Percentiles rank a stretch among this genome's conserved stretches.
Conservation (phyloP, 1,140 invertebrate genomes). For the Aleiodes sp. region DNA sequence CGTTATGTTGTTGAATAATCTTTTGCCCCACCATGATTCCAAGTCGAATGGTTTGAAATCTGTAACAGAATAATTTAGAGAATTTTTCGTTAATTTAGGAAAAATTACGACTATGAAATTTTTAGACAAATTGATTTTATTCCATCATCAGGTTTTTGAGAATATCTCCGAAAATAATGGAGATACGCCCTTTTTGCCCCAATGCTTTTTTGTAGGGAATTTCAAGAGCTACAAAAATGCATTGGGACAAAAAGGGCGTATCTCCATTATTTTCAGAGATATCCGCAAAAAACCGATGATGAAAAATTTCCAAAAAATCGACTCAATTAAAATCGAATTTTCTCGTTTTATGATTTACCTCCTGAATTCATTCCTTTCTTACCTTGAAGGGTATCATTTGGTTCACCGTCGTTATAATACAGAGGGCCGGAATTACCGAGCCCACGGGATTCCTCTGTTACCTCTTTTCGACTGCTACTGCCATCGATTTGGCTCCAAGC, state of each 20-base stretch:
- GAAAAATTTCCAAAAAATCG: too few species aligned
- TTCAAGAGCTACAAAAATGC: too few species aligned
- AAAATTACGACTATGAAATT: too few species aligned
- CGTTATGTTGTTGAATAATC: constrained; percentile 82
- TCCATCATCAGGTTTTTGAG: too few species aligned
- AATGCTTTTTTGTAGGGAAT: too few species aligned
- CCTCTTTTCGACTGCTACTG: constrained; percentile 45
- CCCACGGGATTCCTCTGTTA: constrained; percentile 50
- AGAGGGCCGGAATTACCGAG: constrained; percentile 63
- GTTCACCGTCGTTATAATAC: constrained; percentile 78
- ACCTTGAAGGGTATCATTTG: constrained; percentile 72
- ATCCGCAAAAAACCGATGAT: too few species aligned
- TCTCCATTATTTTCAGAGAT: too few species aligned
- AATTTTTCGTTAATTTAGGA: too few species aligned
- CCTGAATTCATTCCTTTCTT: constrained; percentile 19
- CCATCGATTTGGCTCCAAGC: constrained; percentile 58
- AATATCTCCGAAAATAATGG: too few species aligned
- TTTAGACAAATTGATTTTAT: constrained; percentile 9
- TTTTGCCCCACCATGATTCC: constrained; percentile 88
- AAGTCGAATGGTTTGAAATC: constrained; percentile 89
- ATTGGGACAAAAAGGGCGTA: too few species aligned
- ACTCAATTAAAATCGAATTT: too few species aligned
- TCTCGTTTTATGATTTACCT: constrained; percentile 2
- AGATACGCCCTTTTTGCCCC: too few species aligned
- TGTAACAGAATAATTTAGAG: constrained; percentile 45